Conservation (phyloP, 2,888 invertebrate species). For the Gisinianus flammeolus region DNA sequence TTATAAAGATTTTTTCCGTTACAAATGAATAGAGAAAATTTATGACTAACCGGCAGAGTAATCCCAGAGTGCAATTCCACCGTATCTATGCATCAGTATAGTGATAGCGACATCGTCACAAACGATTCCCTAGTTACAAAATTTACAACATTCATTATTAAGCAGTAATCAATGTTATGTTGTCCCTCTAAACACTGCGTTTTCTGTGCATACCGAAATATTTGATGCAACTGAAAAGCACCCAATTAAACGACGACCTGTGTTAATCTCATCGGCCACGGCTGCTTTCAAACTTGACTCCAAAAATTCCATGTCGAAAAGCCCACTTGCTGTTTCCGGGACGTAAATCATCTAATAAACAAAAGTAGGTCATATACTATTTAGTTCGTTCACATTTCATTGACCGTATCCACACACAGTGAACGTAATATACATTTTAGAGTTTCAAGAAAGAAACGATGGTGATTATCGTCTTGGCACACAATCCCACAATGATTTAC, state of each 20-base stretch:
- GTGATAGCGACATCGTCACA: conserved; percentile 72
- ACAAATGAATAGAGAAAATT: no score
- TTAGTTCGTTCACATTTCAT: background rate
- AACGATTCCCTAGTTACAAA: background rate
- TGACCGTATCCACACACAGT: background rate
- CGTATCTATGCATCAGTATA: conserved; percentile 71
- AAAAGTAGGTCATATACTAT: background rate
- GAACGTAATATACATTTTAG: background rate
- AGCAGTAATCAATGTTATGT: background rate
- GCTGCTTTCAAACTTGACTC: conserved; percentile 71
- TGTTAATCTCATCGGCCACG: conserved; percentile 35
- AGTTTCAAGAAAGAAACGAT: background rate
- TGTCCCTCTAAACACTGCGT: background rate
- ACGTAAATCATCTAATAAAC: conserved; percentile 75
- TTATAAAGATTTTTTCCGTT: no score
- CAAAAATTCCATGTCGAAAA: conserved; percentile 77
- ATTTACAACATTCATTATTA: background rate
- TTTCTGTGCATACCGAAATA: conserved; percentile 66
- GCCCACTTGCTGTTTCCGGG: conserved; percentile 78
- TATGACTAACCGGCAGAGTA: no score
- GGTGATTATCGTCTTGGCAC: no score
- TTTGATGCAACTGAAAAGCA: conserved; percentile 88
- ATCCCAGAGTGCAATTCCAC: conserved; percentile 74
- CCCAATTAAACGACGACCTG: conserved; percentile 71
- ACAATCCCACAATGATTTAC: no score